phyloP scores from a whole-genome alignment of 2,797 vertebrate species.

The Eremophila alpestris region DNA sequence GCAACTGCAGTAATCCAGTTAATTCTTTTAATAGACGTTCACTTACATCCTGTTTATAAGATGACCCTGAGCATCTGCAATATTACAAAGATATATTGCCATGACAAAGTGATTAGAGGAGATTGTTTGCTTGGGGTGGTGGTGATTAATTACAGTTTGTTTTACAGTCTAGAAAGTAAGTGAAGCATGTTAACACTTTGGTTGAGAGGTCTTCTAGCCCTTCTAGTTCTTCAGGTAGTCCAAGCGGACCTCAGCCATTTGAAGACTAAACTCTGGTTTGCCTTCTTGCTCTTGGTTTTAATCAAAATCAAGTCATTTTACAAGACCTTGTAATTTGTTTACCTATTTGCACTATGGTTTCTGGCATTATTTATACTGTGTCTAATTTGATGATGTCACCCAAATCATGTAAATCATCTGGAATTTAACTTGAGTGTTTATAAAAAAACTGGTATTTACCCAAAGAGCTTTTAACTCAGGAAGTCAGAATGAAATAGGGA shows the following conservation, averaged over 20 bases:
- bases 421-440: background rate
- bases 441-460: background rate
- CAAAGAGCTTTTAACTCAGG: background rate
- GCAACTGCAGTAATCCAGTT: background rate
- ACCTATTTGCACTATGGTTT: background rate
- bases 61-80: background rate
- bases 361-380: background rate
- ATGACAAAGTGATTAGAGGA: background rate
- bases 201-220: background rate
- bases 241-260: background rate
- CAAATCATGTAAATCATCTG: background rate
- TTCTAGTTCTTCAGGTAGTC: background rate
- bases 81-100: background rate
- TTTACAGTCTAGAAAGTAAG: background rate
- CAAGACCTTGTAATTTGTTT: background rate
- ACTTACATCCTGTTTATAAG: conserved; percentile 30
- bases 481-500: background rate
- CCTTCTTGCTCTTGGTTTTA: background rate
- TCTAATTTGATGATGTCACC: background rate
- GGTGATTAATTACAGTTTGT: background rate
- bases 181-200: background rate
- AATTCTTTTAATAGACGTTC: background rate
- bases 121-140: background rate
- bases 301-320: background rate
- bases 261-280: background rate